Percentiles rank a stretch among this genome's conserved stretches.
These are phyloP conservation scores for Hippocampus barbouri DNA, from an alignment of 2,113 vertebrate genomes.

Conservation along the genomic window DNA sequence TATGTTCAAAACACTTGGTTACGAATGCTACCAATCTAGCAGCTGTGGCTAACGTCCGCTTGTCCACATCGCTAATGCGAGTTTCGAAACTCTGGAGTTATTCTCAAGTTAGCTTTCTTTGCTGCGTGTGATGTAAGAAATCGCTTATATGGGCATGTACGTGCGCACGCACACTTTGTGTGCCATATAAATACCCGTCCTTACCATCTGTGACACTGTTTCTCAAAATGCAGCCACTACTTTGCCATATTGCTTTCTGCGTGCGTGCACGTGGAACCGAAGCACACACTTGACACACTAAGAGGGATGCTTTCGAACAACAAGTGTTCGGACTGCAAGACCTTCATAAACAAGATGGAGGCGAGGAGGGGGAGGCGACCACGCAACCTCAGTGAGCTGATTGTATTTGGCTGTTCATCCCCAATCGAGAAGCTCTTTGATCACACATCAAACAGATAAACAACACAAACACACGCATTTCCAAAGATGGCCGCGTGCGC, in stretches of 20 bases:
- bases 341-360: not conserved
- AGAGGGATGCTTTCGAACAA: not conserved
- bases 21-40: no score
- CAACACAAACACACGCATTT: slow-evolving; percentile 20
- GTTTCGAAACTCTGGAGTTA: no score
- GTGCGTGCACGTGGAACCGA: not conserved
- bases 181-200: slow-evolving; percentile 26
- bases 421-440: slow-evolving; percentile 47
- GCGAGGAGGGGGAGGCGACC: not conserved
- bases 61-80: no score
- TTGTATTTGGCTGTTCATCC: slow-evolving; percentile 42
- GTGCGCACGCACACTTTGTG: not conserved
- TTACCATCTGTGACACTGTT: slow-evolving; percentile 4
- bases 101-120: no score
- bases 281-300: not conserved
- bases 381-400: slow-evolving; percentile 1
- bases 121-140: not conserved
- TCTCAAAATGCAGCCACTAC: slow-evolving; percentile 30
- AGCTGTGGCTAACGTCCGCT: no score
- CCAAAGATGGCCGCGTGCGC: not conserved
- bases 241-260: not conserved
- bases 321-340: slow-evolving; percentile 6
- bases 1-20: no score
- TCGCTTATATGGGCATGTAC: not conserved
- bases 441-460: slow-evolving; percentile 58